Evolutionary conservation across 92 coral and sea anemone species (phyloP), one percentile per base, ranked within the genome.

Genomic region (Blastomussa wellsi): DNA sequence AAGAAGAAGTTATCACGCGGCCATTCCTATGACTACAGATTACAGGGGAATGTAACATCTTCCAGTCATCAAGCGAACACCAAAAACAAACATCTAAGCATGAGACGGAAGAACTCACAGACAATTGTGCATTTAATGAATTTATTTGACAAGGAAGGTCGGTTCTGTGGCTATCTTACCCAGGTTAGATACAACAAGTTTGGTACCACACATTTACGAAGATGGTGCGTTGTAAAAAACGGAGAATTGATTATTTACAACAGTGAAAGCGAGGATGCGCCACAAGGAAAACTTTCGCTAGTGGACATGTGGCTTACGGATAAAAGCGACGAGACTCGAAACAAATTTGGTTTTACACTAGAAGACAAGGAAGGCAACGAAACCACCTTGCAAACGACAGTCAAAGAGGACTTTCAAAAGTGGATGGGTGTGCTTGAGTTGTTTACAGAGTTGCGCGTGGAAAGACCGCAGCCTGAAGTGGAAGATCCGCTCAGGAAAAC

Each of bases 141-240:
- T 14, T 82, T 97, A 55, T 93, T 94, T 60, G 98, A 97, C 90
- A 91, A 85, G 66, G 99, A 96, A 42, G 99, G 99, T 1, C 90
- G 93, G 55, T 95, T 94, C 57, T 88, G 97, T 77, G 98, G 99
- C 3, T 91, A 92, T 59, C 89, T 97, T 16, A 97, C 99, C 0
- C 97, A 95, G 86, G 96, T 97, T 2, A 92, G 83, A 51, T 78
- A 80, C 66, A 93, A 90, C 0, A 93, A 95, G 75, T 89, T 95
- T 72, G 90, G 98, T 60, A 88, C 93, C 19, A 97, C 98, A 0
- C 98, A 97, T 78, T 85, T 97, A 81, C 86, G 99, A 37, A 77
- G 96, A 24, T 97, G 99, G 99, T 92, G 99, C 69, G 97, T 95
- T 0, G 94, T 97, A 1, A 87, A 93, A 38, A 93, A 97, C 87